A percentile compares a stretch with the other conserved stretches of the same genome.
Conservation (phyloP, 2,113 vertebrate species). For the Aptenodytes forsteri region DNA sequence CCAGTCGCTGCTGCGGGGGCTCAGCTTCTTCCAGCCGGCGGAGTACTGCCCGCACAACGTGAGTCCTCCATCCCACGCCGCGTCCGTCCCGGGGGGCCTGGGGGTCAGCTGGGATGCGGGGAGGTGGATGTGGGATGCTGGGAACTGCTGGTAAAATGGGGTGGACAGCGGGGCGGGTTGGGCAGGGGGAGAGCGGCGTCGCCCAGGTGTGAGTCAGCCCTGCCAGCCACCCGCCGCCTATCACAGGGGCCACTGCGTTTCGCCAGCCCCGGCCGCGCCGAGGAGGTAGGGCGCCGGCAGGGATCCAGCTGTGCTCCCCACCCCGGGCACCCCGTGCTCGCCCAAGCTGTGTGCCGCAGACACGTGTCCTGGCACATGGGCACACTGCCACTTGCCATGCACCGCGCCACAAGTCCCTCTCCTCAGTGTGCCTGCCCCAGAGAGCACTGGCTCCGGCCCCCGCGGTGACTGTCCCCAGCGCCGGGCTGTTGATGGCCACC, state of each 20-base stretch:
- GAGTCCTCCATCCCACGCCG: neutral
- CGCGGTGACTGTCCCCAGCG: accelerated
- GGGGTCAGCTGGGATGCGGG: accelerated
- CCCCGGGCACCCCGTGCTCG: accelerated
- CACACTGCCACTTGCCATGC: accelerated
- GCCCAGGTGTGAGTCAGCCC: neutral
- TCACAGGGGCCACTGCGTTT: no score
- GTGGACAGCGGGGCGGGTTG: neutral
- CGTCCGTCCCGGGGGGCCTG: accelerated
- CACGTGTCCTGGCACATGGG: accelerated
- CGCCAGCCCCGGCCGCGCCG: accelerated
- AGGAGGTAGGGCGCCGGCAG: accelerated
- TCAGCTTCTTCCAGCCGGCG: conserved; percentile 85
- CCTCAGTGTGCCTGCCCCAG: accelerated
- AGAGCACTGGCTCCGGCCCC: accelerated
- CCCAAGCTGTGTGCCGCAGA: accelerated
- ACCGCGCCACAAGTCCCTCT: neutral
- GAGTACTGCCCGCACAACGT: conserved; percentile 90
- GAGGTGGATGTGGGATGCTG: neutral
- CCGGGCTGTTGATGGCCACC: neutral
- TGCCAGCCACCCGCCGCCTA: neutral
- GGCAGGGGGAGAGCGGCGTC: accelerated
- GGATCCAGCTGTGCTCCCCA: neutral
- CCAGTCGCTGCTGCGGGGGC: conserved; percentile 78
- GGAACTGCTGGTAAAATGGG: neutral